Evolutionary conservation across 2,888 invertebrate species (phyloP), one percentile per base, ranked within the genome.

Genomic region (Polylopha cassiicola): DNA sequence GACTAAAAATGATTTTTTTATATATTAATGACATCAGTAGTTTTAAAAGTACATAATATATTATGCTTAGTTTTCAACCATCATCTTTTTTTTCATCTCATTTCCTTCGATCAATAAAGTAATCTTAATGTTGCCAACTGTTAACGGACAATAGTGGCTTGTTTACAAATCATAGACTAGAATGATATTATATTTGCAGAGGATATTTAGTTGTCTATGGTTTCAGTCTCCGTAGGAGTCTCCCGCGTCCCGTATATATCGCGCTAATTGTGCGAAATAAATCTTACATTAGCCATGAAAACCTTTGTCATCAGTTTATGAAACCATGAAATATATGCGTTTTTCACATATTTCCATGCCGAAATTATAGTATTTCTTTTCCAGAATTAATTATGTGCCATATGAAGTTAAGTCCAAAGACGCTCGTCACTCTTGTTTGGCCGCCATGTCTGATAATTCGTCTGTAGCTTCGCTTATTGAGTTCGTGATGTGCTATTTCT

Each of bases 401-500:
- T 64, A 61, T 69, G 61, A 72, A 65, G 62, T 61, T 62, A 69
- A 68, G 63, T 63, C 51, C 61, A 72, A 56, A 69, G 80, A 80
- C 79, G 82, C 85, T 78, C 72, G 62, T 72, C 70, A 64, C 66
- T 78, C 72, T 68, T 57, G 78, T 76, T 80, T 78, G 75, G 79
- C 85, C 84, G 86, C 86, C 86, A 86, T 86, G 79, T 80, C 86
- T 41, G 34, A 41, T 41, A 41, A n/a, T 24, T 41, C 41, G 21
- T 41, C 41, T 80, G 79, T 85, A 79, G 82, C 82, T 84, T 73
- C 78, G 59, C 73, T 77, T 73, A 73, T 67, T 66, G 75, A 77
- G 74, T 75, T 77, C 86, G 89, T 80, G 86, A 77, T 78, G 86
- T 86, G 86, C 75, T 78, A 73, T 81, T 79, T 74, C 76, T 73